These are phyloP conservation scores for Chlorodrepanis virens DNA, from an alignment of 2,113 vertebrate genomes.

Conservation along the genomic window DNA sequence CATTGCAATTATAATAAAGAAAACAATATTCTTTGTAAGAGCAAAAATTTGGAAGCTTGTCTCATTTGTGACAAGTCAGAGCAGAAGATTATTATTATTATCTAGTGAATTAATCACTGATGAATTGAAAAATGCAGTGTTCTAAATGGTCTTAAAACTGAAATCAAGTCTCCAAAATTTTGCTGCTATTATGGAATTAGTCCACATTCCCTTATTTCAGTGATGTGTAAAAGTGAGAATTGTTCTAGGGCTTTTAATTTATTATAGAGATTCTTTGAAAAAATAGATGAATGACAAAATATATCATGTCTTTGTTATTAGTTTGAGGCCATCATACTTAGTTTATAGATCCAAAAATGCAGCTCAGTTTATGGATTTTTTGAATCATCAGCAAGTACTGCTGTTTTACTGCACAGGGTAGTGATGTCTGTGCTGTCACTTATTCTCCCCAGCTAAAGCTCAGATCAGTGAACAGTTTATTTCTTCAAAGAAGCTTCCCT, in stretches of 20 bases:
- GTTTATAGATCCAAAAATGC: background rate
- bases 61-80: background rate
- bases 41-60: background rate
- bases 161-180: background rate
- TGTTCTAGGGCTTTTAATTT: background rate
- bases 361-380: background rate
- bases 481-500: background rate
- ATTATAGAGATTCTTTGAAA: background rate
- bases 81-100: background rate
- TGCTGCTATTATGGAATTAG: background rate
- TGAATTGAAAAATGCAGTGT: background rate
- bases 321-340: background rate
- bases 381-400: background rate
- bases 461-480: background rate
- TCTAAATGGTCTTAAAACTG: background rate
- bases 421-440: background rate
- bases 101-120: background rate
- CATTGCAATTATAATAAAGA: background rate
- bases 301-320: background rate
- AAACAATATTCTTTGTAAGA: background rate
- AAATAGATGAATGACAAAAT: background rate
- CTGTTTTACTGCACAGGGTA: background rate
- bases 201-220: background rate
- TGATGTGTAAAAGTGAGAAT: background rate
- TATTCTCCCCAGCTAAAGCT: background rate